Evolutionary conservation across 2,888 invertebrate species (phyloP).

Genomic region (Mylabris sibirica): DNA sequence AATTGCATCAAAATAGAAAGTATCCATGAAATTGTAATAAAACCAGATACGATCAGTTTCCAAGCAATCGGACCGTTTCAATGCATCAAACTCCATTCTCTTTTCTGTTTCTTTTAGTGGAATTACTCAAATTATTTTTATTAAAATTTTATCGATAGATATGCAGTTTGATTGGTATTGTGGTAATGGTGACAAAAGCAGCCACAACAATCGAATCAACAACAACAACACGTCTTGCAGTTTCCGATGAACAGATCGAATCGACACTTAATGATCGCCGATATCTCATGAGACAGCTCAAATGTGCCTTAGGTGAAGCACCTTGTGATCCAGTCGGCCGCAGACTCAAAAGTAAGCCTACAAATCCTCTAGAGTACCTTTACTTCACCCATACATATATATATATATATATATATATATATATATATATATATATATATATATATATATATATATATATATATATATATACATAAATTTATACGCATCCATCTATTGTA

Average conservation of each 20-base stretch:
- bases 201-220: slow-evolving; percentile 26
- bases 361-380: background rate
- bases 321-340: slow-evolving; percentile 78
- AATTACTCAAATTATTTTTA: background rate
- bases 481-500: background rate
- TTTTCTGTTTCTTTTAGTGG: background rate
- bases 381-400: background rate
- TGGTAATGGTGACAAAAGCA: slow-evolving; percentile 25
- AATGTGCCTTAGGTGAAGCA: slow-evolving; percentile 77
- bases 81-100: background rate
- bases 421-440: background rate
- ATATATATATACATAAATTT: slow-evolving; percentile 1
- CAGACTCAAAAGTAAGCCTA: slow-evolving; percentile 72
- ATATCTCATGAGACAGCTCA: slow-evolving; percentile 75
- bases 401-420: background rate
- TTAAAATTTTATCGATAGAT: slow-evolving; percentile 30
- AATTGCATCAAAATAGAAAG: background rate
- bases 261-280: slow-evolving; percentile 74
- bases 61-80: background rate
- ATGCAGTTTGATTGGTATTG: slow-evolving; percentile 34
- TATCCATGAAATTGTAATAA: background rate
- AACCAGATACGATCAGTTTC: background rate
- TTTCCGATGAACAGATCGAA: slow-evolving; percentile 73
- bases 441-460: background rate
- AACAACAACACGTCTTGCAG: slow-evolving; percentile 56